phyloP scores from a whole-genome alignment of 2,888 invertebrate species.

The Metopia argyrocephala region DNA sequence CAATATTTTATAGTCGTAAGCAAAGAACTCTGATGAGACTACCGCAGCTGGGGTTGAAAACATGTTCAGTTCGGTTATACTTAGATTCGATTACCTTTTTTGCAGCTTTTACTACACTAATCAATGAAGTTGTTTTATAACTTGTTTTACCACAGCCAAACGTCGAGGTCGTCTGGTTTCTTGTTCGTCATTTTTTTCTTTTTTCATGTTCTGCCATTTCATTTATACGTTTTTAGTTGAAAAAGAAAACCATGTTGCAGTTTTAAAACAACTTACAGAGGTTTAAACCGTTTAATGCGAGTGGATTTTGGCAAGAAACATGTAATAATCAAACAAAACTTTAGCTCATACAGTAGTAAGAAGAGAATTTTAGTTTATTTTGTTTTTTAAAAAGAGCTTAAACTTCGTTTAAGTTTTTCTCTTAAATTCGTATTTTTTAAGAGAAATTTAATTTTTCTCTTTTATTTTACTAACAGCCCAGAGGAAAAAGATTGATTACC shows the following conservation, averaged over 20 bases:
- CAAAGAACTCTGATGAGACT: too few species aligned
- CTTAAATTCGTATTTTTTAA: too few species aligned
- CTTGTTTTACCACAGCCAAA: slow-evolving; percentile 47
- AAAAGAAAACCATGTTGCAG: slow-evolving; percentile 32
- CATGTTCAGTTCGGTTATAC: too few species aligned
- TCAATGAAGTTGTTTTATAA: slow-evolving; percentile 41
- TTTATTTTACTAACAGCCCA: too few species aligned
- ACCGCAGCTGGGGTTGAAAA: too few species aligned
- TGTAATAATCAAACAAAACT: background rate
- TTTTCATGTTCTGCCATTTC: background rate
- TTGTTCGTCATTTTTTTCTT: slow-evolving; percentile 66
- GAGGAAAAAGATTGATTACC: too few species aligned
- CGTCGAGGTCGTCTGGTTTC: slow-evolving; percentile 76
- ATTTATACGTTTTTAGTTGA: slow-evolving; percentile 14
- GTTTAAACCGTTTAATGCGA: slow-evolving; percentile 31
- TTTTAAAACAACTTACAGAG: background rate
- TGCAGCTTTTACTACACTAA: slow-evolving; percentile 19
- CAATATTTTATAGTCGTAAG: too few species aligned
- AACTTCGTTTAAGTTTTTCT: too few species aligned
- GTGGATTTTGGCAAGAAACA: slow-evolving; percentile 37
- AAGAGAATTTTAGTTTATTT: background rate
- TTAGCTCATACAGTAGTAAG: background rate
- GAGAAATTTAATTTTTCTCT: too few species aligned
- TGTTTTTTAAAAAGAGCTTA: too few species aligned
- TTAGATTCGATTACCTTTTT: slow-evolving; percentile 31